phyloP scores from a whole-genome alignment of 2,888 invertebrate genomes.

The Palloptera scutellata region DNA sequence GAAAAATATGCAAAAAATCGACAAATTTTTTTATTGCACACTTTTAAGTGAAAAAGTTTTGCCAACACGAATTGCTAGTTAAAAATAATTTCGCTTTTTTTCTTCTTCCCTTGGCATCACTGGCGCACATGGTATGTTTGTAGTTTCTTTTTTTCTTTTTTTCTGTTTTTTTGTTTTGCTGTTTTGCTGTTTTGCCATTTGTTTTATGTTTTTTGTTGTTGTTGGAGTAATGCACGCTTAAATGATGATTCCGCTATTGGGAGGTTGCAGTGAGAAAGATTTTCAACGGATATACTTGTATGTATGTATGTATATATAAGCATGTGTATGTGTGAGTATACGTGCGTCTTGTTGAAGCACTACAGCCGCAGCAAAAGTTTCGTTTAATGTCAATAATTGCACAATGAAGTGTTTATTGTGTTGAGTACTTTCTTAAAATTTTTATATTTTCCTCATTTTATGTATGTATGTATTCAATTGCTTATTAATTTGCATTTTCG shows the following conservation, averaged over 20 bases:
- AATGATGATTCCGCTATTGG: too few relatives aligned
- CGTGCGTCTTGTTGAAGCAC: too few relatives aligned
- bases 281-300: too few relatives aligned
- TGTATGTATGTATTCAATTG: too few relatives aligned
- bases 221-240: too few relatives aligned
- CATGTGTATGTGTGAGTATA: too few relatives aligned
- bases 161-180: conserved; percentile 1
- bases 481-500: too few relatives aligned
- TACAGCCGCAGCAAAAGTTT: background rate
- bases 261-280: too few relatives aligned
- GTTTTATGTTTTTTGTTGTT: background rate
- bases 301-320: too few relatives aligned
- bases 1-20: background rate
- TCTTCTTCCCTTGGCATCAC: too few relatives aligned
- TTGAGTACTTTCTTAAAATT: conserved; percentile 1
- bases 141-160: background rate
- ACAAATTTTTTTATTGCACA: conserved; percentile 11
- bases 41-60: conserved; percentile 33
- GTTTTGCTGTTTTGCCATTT: background rate
- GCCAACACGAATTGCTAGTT: conserved; percentile 31
- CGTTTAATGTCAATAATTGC: background rate
- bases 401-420: conserved; percentile 2
- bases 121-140: too few relatives aligned
- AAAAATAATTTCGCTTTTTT: conserved; percentile 27
- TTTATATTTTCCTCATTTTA: too few relatives aligned